A percentile compares a stretch with the other conserved stretches of the same genome.
Conservation (phyloP, 2,888 invertebrate species). For the Megaustenia siamemsis region DNA sequence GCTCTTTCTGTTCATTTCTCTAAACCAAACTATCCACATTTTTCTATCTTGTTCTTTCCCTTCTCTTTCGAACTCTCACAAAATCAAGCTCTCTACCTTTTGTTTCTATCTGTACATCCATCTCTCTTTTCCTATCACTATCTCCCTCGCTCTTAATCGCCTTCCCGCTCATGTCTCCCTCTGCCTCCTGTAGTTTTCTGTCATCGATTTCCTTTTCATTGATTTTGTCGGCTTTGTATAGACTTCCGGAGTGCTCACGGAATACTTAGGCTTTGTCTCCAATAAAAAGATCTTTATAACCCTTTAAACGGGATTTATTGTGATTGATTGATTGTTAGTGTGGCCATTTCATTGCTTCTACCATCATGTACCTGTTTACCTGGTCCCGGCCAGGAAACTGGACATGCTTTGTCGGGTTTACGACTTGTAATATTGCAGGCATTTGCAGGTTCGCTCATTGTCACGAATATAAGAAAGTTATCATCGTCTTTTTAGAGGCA, state of each 20-base stretch:
- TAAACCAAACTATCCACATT: no score
- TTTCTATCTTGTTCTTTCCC: no score
- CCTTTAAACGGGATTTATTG: neutral
- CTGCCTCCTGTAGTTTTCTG: neutral
- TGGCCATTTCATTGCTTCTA: neutral
- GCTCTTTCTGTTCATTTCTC: no score
- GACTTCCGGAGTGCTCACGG: conserved; percentile 7
- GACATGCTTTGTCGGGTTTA: neutral
- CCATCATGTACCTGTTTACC: neutral
- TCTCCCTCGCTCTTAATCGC: neutral
- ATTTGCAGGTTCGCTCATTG: no score
- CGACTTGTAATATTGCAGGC: neutral
- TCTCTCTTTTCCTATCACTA: neutral
- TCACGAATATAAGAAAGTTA: no score
- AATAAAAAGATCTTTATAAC: conserved; percentile 7
- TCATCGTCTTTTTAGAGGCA: no score
- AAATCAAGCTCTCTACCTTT: no score
- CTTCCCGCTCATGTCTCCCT: no score
- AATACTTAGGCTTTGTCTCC: neutral
- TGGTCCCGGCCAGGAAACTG: neutral
- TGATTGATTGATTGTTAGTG: neutral
- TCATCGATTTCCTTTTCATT: conserved; percentile 5
- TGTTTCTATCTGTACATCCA: no score
- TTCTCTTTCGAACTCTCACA: no score
- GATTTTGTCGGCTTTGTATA: conserved; percentile 27